phyloP scores from a whole-genome alignment of 2,113 vertebrate genomes.

The Psammodynastes pulverulentus region DNA sequence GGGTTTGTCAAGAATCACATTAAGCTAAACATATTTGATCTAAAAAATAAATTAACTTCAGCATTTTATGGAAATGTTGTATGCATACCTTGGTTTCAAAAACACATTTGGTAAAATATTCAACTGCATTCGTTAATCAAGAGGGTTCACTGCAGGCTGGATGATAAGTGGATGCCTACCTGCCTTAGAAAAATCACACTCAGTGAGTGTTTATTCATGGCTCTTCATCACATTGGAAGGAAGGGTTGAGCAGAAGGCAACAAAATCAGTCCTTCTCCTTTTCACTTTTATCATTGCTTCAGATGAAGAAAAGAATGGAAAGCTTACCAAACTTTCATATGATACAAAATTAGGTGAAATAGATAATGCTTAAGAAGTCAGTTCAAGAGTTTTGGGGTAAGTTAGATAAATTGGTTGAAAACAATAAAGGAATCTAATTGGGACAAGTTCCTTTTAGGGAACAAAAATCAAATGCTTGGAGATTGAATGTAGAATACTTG shows the following conservation, averaged over 20 bases:
- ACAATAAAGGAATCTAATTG: background rate
- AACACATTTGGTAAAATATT: background rate
- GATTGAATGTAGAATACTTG: background rate
- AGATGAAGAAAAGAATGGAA: background rate
- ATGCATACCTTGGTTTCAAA: background rate
- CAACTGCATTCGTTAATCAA: background rate
- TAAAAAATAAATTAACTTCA: background rate
- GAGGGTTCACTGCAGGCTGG: background rate
- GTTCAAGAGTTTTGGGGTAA: background rate
- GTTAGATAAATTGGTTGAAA: background rate
- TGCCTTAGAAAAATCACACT: background rate
- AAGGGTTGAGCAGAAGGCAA: background rate
- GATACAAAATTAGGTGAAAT: background rate
- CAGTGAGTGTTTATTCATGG: background rate
- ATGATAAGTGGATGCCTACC: background rate
- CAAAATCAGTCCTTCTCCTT: background rate
- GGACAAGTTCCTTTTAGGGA: background rate
- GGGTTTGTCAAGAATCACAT: background rate
- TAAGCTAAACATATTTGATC: background rate
- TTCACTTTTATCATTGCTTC: background rate
- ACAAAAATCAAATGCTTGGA: background rate
- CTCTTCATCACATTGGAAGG: background rate
- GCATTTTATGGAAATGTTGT: background rate
- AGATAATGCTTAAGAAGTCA: background rate
- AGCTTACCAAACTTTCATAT: background rate